Evolutionary conservation across 2,888 invertebrate species (phyloP), one percentile per base, ranked within the genome.

Genomic region (Parochlus steinenii): DNA sequence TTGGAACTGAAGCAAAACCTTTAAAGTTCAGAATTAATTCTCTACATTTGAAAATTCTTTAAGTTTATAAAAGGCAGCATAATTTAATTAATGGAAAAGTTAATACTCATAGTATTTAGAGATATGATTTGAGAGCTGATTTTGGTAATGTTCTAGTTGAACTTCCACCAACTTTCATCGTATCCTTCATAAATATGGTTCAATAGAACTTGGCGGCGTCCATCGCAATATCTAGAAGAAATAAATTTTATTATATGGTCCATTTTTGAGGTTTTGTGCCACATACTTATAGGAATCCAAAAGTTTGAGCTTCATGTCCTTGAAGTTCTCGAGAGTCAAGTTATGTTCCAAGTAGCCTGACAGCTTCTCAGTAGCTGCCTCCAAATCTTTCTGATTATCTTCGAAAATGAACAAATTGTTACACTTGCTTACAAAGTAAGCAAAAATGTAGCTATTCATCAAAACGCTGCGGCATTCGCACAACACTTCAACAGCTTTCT

Each of bases 91-190:
- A n/a, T n/a, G n/a, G n/a, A n/a, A n/a, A n/a, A n/a, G n/a, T n/a
- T n/a, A n/a, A n/a, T n/a, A n/a, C n/a, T n/a, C n/a, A n/a, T n/a
- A n/a, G n/a, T n/a, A n/a, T n/a, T n/a, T n/a, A n/a, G n/a, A n/a
- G n/a, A n/a, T n/a, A n/a, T n/a, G n/a, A n/a, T n/a, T n/a, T n/a
- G n/a, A n/a, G n/a, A n/a, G n/a, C n/a, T n/a, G n/a, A n/a, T n/a
- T n/a, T n/a, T n/a, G n/a, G n/a, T n/a, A n/a, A n/a, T n/a, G n/a
- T n/a, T n/a, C n/a, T n/a, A n/a, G n/a, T n/a, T n/a, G n/a, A n/a
- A n/a, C n/a, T n/a, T 17, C 33, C 33, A 23, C 33, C 33, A 33
- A n/a, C 25, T 15, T n/a, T 33, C 25, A 16, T 23, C 33, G 15
- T 24, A 24, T 10, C 31, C 31, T 31, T 31, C 31, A 4, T 16